phyloP scores from a whole-genome alignment of 2,797 vertebrate species.

The Rhinichthys osculus region DNA sequence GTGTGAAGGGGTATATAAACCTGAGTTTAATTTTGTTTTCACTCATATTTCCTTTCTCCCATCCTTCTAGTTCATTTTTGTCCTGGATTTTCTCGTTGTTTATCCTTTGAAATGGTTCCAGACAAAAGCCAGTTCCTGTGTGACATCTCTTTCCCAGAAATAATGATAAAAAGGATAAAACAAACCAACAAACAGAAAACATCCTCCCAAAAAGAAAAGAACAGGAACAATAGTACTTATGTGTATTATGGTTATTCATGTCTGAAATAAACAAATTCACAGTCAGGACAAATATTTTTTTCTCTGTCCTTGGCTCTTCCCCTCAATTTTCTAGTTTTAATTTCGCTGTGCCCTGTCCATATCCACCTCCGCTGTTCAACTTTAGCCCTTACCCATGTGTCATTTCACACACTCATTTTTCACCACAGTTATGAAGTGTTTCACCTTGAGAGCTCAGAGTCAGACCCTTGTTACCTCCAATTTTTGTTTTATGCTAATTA shows the following conservation, averaged over 20 bases:
- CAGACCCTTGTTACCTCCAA: neutral
- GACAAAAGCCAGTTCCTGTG: constrained; percentile 33
- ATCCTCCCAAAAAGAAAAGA: constrained; percentile 3
- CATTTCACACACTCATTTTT: constrained; percentile 21
- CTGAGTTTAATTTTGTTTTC: neutral
- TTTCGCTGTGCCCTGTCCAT: constrained; percentile 19
- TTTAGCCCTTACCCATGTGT: constrained; percentile 25
- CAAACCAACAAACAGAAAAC: constrained; percentile 23
- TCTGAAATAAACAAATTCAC: constrained; percentile 8
- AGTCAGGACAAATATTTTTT: neutral
- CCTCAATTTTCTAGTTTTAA: neutral
- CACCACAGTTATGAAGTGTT: constrained; percentile 19
- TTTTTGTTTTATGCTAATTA: constrained; percentile 5
- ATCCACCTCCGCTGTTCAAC: constrained; percentile 12
- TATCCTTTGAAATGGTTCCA: constrained; percentile 4
- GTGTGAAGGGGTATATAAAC: too few relatives aligned
- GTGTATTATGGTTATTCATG: constrained; percentile 10
- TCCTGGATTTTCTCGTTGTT: constrained; percentile 13
- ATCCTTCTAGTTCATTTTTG: neutral
- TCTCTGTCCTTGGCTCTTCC: constrained; percentile 31
- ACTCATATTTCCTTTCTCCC: neutral
- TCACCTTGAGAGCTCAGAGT: constrained; percentile 33
- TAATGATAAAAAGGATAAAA: constrained; percentile 21
- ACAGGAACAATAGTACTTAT: neutral
- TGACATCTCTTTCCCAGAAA: constrained; percentile 22